These are phyloP conservation scores for Tokudaia muenninki DNA, from an alignment of 2,797 vertebrate genomes.

Conservation along the genomic window DNA sequence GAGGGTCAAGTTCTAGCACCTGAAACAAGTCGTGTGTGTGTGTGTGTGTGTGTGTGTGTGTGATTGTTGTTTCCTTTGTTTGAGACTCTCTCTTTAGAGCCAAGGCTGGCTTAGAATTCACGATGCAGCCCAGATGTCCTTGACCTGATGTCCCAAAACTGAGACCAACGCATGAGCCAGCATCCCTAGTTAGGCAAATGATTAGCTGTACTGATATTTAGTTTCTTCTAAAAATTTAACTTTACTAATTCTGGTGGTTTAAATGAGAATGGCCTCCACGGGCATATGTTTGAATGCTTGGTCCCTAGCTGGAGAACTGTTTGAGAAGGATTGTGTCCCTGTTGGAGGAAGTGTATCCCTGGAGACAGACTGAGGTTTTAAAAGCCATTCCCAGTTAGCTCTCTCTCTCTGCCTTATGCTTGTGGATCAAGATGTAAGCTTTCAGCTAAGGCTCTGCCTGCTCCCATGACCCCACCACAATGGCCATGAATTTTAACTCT, in stretches of 20 bases:
- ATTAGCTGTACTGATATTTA: background rate
- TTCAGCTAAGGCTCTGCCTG: background rate
- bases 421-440: background rate
- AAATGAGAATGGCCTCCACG: background rate
- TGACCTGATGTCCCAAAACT: background rate
- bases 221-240: constrained; percentile 38
- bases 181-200: background rate
- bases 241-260: background rate
- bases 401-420: background rate
- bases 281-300: background rate
- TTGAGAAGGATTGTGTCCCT: background rate
- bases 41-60: too few species aligned
- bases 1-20: background rate
- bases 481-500: background rate
- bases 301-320: background rate
- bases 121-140: background rate
- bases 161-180: background rate
- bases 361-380: background rate
- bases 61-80: background rate
- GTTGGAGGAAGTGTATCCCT: background rate
- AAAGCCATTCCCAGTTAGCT: background rate
- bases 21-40: background rate
- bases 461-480: background rate
- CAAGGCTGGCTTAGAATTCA: background rate
- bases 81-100: background rate